Evolutionary conservation across 2,113 vertebrate genomes (phyloP).

Genomic region (Orthonyx spaldingii): DNA sequence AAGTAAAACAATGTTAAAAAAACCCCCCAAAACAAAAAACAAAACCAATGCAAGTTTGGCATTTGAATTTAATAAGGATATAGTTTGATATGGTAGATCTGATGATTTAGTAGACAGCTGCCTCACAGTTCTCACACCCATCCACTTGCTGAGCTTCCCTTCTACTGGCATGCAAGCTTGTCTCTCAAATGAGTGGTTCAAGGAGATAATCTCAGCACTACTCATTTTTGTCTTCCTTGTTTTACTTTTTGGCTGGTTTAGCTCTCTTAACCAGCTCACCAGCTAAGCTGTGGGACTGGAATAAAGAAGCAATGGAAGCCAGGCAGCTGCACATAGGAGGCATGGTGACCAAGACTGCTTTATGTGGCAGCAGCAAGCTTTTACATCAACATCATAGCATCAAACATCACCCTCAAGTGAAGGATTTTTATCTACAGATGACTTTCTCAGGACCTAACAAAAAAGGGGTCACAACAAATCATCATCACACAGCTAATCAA

Average conservation of each 20-base stretch:
- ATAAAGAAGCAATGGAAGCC: neutral
- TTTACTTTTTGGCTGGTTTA: neutral
- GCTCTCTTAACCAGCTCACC: neutral
- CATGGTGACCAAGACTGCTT: neutral
- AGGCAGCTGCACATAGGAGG: neutral
- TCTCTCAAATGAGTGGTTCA: neutral
- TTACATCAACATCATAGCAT: neutral
- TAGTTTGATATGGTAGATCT: neutral
- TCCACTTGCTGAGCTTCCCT: neutral
- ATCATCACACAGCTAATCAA: slow-evolving; percentile 24
- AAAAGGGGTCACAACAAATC: slow-evolving; percentile 3
- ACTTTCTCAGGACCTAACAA: slow-evolving; percentile 40
- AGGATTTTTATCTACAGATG: neutral
- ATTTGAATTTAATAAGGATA: neutral
- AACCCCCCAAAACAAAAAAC: neutral
- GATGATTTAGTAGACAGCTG: neutral
- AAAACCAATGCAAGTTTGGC: neutral
- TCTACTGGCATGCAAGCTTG: neutral
- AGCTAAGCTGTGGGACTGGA: neutral
- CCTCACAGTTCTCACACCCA: neutral
- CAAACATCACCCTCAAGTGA: neutral
- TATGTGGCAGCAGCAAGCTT: neutral
- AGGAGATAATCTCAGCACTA: neutral
- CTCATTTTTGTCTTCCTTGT: neutral
- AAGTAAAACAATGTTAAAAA: neutral